phyloP scores from a whole-genome alignment of 2,113 vertebrate genomes.

The Scolopax mira region DNA sequence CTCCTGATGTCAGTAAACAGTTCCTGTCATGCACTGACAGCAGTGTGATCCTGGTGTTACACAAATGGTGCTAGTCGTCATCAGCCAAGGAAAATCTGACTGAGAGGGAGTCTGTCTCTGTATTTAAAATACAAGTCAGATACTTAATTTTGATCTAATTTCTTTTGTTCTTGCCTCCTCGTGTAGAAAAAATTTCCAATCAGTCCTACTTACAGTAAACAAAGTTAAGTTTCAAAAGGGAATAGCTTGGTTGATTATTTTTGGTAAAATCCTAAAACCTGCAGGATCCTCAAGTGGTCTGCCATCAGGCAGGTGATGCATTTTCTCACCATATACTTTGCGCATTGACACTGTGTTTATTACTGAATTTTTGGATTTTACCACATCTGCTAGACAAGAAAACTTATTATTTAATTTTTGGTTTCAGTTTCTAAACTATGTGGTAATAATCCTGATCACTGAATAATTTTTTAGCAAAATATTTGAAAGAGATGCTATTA shows the following conservation, averaged over 20 bases:
- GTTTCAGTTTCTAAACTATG: not conserved
- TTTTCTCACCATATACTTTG: not conserved
- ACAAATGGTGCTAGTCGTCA: not conserved
- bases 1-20: not conserved
- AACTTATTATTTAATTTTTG: not conserved
- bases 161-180: not conserved
- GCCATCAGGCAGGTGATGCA: not conserved
- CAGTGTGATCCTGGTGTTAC: not conserved
- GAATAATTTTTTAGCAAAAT: not conserved
- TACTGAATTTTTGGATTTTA: not conserved
- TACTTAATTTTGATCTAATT: not conserved
- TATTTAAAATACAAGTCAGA: not conserved
- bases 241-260: not conserved
- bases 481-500: not conserved
- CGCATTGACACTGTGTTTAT: not conserved
- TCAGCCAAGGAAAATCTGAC: not conserved
- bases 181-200: not conserved
- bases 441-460: not conserved
- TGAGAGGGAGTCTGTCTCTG: rapidly evolving
- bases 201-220: not conserved
- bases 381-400: not conserved
- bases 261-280: not conserved
- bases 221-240: not conserved
- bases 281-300: not conserved
- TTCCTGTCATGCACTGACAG: not conserved